Evolutionary conservation across 2,797 vertebrate species (phyloP).

Genomic region (Chaunax sp.): DNA sequence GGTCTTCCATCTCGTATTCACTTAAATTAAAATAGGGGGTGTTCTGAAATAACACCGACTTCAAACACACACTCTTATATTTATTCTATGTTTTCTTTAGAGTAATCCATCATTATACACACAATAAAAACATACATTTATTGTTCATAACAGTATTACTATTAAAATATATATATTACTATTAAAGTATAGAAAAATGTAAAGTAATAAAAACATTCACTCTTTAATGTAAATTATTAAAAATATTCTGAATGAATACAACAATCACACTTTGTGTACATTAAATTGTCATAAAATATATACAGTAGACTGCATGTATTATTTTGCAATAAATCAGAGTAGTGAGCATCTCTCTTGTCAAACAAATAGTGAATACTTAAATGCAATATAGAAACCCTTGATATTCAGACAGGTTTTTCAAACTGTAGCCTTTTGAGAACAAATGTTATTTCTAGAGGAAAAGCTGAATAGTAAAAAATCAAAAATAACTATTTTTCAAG

Average conservation of each 20-base stretch:
- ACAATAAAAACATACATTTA: too few species aligned
- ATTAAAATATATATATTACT: too few species aligned
- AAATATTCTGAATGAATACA: neutral
- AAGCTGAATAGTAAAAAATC: neutral
- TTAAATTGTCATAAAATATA: neutral
- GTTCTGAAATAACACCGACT: neutral
- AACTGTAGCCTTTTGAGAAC: neutral
- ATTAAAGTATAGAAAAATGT: neutral
- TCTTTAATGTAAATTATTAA: neutral
- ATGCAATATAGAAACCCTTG: neutral
- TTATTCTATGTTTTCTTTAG: neutral
- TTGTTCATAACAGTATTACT: too few species aligned
- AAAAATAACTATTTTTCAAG: neutral
- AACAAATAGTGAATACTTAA: neutral
- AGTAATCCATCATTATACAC: neutral
- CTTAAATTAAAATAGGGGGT: neutral
- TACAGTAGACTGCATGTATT: neutral
- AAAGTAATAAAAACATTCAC: neutral
- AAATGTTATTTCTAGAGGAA: neutral
- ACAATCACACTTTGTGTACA: neutral
- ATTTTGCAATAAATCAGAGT: slow-evolving; percentile 1
- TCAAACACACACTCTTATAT: neutral
- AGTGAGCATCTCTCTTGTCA: neutral
- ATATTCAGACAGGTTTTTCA: neutral
- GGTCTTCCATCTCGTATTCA: neutral